Evolutionary conservation across 2,888 invertebrate genomes (phyloP).

Genomic region (Pseudococcus longispinus): DNA sequence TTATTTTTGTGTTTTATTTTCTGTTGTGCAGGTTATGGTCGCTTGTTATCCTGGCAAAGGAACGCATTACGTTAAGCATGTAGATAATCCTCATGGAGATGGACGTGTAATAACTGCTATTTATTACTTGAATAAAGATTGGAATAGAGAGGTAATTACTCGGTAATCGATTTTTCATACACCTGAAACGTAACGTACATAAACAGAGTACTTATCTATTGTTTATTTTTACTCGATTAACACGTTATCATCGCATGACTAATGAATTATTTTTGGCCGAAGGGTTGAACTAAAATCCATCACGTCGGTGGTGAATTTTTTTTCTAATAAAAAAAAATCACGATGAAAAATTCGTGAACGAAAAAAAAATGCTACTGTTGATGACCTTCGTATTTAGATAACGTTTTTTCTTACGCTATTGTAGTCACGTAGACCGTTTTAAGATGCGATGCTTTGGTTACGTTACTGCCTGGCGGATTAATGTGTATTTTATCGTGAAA

Average conservation of each 20-base stretch:
- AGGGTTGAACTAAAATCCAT: not conserved
- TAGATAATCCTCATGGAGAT: slow-evolving; percentile 96
- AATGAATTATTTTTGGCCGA: not conserved
- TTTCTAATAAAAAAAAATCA: not conserved
- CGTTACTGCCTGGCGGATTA: not conserved
- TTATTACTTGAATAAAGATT: slow-evolving; percentile 94
- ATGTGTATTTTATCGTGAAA: not conserved
- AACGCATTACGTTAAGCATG: slow-evolving; percentile 94
- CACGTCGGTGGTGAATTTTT: not conserved
- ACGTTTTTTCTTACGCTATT: slow-evolving; percentile 36
- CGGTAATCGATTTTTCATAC: not conserved
- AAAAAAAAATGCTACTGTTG: not conserved
- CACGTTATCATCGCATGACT: slow-evolving; percentile 13
- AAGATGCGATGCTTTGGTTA: not conserved
- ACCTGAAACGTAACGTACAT: slow-evolving; percentile 59
- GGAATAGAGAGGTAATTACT: slow-evolving; percentile 77
- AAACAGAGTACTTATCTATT: slow-evolving; percentile 49
- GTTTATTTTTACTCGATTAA: slow-evolving; percentile 46
- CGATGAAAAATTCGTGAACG: not conserved
- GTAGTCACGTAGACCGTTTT: slow-evolving; percentile 37
- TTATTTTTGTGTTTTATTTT: slow-evolving; percentile 59
- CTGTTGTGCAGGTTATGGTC: slow-evolving; percentile 85
- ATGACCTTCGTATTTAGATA: slow-evolving; percentile 38
- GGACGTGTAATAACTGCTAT: slow-evolving; percentile 97
- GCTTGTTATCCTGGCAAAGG: slow-evolving; percentile 97